Conservation (phyloP, 2,113 vertebrate genomes). For the Archilochus colubris region DNA sequence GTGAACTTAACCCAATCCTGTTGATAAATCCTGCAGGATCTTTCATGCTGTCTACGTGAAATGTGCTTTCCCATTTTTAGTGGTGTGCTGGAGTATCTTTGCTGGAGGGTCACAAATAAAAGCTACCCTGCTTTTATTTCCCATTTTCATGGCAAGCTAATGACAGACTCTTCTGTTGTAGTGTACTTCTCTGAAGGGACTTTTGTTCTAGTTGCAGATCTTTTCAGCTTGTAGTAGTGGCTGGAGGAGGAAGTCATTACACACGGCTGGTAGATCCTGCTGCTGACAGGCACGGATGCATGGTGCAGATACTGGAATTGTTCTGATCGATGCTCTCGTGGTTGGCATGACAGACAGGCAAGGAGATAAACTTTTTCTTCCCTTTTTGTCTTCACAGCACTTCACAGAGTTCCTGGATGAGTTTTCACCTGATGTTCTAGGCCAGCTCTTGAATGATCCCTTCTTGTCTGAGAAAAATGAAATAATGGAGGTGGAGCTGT, state of each 20-base stretch:
- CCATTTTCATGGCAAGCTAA: not conserved
- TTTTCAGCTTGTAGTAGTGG: not conserved
- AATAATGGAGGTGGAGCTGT: slow-evolving; percentile 85
- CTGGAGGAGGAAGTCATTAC: not conserved
- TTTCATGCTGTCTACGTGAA: not conserved
- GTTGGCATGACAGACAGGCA: not conserved
- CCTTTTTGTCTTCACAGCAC: slow-evolving; percentile 78
- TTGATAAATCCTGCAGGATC: not conserved
- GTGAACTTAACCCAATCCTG: not conserved
- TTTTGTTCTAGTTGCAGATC: slow-evolving; percentile 13
- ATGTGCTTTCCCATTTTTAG: not conserved
- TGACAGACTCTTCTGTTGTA: slow-evolving; percentile 2
- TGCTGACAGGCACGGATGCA: not conserved
- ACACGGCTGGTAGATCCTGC: slow-evolving; percentile 13
- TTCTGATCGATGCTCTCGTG: not conserved
- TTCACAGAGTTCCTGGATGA: slow-evolving; percentile 96
- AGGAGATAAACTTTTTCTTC: not conserved
- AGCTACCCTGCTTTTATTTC: not conserved
- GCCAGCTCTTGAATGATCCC: slow-evolving; percentile 95
- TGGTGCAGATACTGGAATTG: not conserved
- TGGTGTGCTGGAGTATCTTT: not conserved
- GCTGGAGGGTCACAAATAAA: not conserved
- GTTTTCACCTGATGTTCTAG: slow-evolving; percentile 94
- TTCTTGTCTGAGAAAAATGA: slow-evolving; percentile 90
- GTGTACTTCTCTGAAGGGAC: not conserved